Conservation (phyloP, 2,888 invertebrate species). For the Allophyes oxyacanthae region DNA sequence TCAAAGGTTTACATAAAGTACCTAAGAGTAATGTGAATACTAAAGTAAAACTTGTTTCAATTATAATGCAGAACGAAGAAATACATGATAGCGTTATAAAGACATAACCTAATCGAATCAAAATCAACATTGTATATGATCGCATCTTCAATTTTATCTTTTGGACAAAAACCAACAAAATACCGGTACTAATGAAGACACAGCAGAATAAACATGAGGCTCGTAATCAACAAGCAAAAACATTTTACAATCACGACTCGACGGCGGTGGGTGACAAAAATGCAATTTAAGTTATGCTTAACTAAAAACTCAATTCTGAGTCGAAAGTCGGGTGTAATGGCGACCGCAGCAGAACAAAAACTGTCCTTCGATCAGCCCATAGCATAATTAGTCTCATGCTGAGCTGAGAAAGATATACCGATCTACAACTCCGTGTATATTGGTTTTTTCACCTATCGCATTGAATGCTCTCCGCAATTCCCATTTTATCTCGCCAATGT, state of each 20-base stretch:
- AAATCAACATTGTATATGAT: conserved; percentile 63
- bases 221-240: conserved; percentile 76
- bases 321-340: conserved; percentile 73
- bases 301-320: conserved; percentile 82
- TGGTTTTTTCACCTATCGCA: conserved; percentile 63
- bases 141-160: conserved; percentile 63
- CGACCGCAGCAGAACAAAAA: conserved; percentile 71
- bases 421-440: conserved; percentile 56
- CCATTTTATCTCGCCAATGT: conserved; percentile 71
- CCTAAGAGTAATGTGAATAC: no score
- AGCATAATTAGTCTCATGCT: conserved; percentile 86
- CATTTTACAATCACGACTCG: conserved; percentile 65
- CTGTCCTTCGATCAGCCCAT: conserved; percentile 72
- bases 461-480: conserved; percentile 68
- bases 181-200: conserved; percentile 80
- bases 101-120: conserved; percentile 50
- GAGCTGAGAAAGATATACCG: conserved; percentile 65
- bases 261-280: conserved; percentile 84
- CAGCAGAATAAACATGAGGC: conserved; percentile 78
- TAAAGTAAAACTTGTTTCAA: no score
- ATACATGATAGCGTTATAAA: conserved; percentile 28
- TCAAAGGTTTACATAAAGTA: no score
- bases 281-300: conserved; percentile 86
- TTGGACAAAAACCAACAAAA: conserved; percentile 60
- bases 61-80: not conserved